phyloP scores from a whole-genome alignment of 2,888 invertebrate species.

The Palloptera scutellata region DNA sequence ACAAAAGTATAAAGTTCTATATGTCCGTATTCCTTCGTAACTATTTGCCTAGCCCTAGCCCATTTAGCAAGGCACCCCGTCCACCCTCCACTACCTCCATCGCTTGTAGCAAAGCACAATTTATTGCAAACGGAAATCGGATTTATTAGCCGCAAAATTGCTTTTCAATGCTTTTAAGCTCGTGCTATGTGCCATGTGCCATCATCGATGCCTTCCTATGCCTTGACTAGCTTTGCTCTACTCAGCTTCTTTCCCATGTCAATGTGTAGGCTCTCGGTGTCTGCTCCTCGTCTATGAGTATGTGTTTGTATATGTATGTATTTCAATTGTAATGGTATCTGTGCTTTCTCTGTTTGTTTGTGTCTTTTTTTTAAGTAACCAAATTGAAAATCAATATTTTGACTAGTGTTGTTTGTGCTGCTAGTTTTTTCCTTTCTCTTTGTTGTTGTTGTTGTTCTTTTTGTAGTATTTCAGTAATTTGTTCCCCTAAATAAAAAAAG shows the following conservation, averaged over 20 bases:
- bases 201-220: too few relatives aligned
- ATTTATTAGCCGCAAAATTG: conserved; percentile 63
- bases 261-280: not conserved
- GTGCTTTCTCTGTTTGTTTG: not conserved
- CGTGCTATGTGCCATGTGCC: not conserved
- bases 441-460: too few relatives aligned
- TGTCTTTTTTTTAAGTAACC: not conserved
- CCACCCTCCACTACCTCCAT: too few relatives aligned
- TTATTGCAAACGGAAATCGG: conserved; percentile 60
- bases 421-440: too few relatives aligned
- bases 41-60: too few relatives aligned
- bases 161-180: conserved; percentile 48
- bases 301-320: not conserved
- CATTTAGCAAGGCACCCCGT: too few relatives aligned
- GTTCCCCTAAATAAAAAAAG: too few relatives aligned
- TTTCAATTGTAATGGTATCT: not conserved
- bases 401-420: too few relatives aligned
- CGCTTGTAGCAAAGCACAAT: conserved; percentile 42
- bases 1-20: too few relatives aligned
- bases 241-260: not conserved
- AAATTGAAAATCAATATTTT: conserved; percentile 34
- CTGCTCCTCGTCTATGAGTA: not conserved
- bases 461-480: too few relatives aligned
- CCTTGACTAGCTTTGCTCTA: not conserved
- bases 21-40: too few relatives aligned